Base-by-base conservation (phyloP, 1,140 invertebrate genomes). In the Drosophila ambigua region DNA sequence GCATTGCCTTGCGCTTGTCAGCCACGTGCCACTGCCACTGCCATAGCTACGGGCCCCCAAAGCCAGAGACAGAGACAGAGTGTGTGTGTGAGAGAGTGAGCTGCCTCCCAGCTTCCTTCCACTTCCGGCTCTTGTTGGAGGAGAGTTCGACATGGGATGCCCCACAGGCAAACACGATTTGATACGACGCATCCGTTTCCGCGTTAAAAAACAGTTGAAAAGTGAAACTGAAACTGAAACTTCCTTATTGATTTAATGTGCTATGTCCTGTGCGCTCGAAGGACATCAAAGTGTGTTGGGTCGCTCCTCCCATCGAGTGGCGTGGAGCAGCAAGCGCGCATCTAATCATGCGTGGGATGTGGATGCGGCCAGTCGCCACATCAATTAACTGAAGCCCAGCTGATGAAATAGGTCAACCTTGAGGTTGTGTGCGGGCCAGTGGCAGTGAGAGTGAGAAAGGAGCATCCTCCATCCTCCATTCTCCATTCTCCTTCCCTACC, bases 261-360 rank as follows among this genome's bases (percentile, higher is more conserved):
- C 62, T 11, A 35, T 41, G 35, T 39, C 35, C 35, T 54, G 66
- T 41, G 43, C 45, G 39, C 20, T 59, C 54, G 80, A 61, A 74
- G 64, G 67, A 85, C 82, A 78, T 85, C 82, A 85, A 85, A 85
- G 82, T 31, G 82, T 31, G 16, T 28, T 72, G 67, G 16, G 2
- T 26, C 44, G 5, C 5, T 28, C 3, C 35, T 39, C 35, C 11
- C 35, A 39, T 13, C 41, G 15, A 16, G 15, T 11, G n/a, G 31
- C 50, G 71, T 63, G 64, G 45, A 59, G 58, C 60, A 54, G 74
- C 43, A 45, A 51, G 49, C 53, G 59, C 77, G 76, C 39, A 49
- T 52, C 78, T 85, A 82, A 77, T 72, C 83, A 78, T 85, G 78
- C 78, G 83, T 87, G 46, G 72, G 82, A 59, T 60, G 35, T 39